Conservation (phyloP, 2,797 vertebrate species). For the Hemitrygon akajei region DNA sequence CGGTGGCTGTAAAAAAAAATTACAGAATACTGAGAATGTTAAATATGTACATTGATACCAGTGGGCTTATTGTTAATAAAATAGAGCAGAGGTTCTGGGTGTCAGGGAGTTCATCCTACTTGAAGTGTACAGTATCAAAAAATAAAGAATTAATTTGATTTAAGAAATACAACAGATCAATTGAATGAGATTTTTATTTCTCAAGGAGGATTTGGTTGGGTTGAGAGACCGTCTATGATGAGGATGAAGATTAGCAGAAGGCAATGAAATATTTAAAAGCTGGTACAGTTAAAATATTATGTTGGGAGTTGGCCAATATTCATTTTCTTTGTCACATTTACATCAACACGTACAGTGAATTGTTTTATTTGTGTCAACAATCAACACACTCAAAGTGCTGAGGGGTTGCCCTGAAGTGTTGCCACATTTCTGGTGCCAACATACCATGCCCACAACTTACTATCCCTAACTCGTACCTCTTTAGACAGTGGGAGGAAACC, state of each 20-base stretch:
- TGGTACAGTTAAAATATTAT: background rate
- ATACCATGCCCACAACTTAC: no score
- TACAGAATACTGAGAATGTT: background rate
- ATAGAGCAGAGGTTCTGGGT: background rate
- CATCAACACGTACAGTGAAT: no score
- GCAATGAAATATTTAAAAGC: background rate
- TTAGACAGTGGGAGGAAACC: no score
- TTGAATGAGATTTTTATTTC: background rate
- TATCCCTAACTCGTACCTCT: no score
- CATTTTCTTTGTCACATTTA: no score
- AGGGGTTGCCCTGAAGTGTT: no score
- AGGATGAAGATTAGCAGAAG: background rate
- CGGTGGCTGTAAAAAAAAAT: background rate
- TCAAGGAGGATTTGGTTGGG: background rate
- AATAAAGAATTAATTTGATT: background rate
- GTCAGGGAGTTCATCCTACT: background rate
- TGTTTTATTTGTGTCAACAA: no score
- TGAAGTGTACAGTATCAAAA: background rate
- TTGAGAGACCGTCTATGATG: no score
- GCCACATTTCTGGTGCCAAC: no score
- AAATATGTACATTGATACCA: background rate
- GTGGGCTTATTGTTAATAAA: slow-evolving; percentile 4
- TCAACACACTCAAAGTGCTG: no score
- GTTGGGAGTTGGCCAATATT: background rate
- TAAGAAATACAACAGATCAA: background rate